Evolutionary conservation across 2,888 invertebrate genomes (phyloP).

Genomic region (Drosophila anceps): DNA sequence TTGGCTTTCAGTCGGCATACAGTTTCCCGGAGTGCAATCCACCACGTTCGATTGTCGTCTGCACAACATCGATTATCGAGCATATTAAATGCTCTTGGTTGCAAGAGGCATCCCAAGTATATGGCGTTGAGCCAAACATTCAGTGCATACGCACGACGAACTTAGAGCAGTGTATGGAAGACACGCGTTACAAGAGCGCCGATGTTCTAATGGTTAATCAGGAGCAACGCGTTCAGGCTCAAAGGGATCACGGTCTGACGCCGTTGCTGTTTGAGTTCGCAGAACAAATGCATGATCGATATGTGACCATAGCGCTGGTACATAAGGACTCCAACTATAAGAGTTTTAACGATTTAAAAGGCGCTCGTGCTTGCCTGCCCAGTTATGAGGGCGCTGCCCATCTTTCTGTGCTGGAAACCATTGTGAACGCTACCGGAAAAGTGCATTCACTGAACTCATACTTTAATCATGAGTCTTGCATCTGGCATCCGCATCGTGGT

Average conservation of each 20-base stretch:
- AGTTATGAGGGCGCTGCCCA: conserved; percentile 91
- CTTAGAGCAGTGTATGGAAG: conserved; percentile 89
- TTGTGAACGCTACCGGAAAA: conserved; percentile 84
- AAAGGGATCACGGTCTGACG: conserved; percentile 86
- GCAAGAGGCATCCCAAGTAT: conserved; percentile 90
- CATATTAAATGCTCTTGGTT: conserved; percentile 92
- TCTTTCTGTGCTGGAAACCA: conserved; percentile 87
- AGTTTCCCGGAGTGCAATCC: conserved; percentile 90
- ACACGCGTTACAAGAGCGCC: conserved; percentile 87
- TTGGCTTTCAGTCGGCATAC: conserved; percentile 88
- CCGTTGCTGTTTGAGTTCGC: conserved; percentile 83
- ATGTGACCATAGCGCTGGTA: conserved; percentile 89
- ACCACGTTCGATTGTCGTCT: conserved; percentile 88
- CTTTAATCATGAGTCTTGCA: conserved; percentile 90
- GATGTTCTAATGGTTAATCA: conserved; percentile 91
- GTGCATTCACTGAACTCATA: conserved; percentile 80
- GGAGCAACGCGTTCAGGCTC: conserved; percentile 90
- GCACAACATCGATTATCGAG: conserved; percentile 90
- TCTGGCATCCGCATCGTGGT: conserved; percentile 85
- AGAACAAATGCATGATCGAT: conserved; percentile 83
- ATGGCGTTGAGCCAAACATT: conserved; percentile 92
- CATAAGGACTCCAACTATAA: conserved; percentile 87
- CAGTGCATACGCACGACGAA: conserved; percentile 89
- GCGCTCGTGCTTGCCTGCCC: conserved; percentile 92
- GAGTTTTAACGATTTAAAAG: conserved; percentile 88